Conservation (phyloP, 2,113 vertebrate species). For the Recurvirostra avosetta region DNA sequence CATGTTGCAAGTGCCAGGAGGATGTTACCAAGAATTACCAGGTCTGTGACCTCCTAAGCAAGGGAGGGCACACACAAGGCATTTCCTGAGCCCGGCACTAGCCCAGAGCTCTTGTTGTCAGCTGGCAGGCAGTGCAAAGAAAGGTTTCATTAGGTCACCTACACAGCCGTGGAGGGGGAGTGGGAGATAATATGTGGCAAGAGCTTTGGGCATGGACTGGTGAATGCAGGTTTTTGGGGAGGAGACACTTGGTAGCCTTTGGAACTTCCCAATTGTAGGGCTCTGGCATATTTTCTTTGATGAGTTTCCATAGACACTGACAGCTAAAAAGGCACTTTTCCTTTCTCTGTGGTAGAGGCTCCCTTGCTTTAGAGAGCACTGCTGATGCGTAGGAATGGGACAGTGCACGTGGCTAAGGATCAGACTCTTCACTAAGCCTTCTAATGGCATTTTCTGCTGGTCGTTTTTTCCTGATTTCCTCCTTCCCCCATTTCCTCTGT, state of each 20-base stretch:
- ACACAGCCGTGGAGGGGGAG: not conserved
- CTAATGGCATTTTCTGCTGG: slow-evolving; percentile 6
- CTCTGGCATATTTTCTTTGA: not conserved
- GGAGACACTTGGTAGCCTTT: not conserved
- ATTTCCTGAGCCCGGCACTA: not conserved
- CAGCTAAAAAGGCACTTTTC: not conserved
- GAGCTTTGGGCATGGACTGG: not conserved
- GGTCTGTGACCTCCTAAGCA: not conserved
- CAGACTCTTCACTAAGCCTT: not conserved
- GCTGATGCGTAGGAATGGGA: not conserved
- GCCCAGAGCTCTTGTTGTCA: not conserved
- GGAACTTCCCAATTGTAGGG: not conserved
- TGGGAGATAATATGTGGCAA: not conserved
- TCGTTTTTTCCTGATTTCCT: not conserved
- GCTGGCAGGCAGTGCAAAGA: not conserved
- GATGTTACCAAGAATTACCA: not conserved
- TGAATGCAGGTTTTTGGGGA: not conserved
- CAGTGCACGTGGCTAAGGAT: not conserved
- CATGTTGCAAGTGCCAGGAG: accelerated
- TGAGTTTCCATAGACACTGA: not conserved
- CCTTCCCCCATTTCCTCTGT: not conserved
- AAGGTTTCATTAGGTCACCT: not conserved
- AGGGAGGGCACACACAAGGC: not conserved
- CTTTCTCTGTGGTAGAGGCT: not conserved
- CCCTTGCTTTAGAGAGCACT: not conserved